These are phyloP conservation scores for Siphlonurus alternatus DNA, from an alignment of 2,888 invertebrate genomes.

Conservation along the genomic window DNA sequence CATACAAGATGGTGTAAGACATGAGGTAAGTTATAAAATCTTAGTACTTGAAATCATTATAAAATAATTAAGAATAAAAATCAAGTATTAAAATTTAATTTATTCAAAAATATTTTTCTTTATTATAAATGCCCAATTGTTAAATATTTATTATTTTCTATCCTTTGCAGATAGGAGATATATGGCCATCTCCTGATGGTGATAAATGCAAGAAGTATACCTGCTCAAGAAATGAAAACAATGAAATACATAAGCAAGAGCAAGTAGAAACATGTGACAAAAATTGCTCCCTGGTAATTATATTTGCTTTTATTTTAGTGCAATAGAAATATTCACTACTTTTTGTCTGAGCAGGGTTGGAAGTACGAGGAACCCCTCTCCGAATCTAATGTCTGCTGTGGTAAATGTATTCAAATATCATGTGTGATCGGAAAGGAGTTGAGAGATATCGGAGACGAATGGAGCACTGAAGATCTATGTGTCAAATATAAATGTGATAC, in stretches of 20 bases:
- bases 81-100: too few species aligned
- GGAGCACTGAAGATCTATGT: constrained; percentile 45
- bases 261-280: constrained; percentile 35
- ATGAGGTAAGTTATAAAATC: constrained; percentile 30
- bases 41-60: too few species aligned
- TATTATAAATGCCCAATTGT: too few species aligned
- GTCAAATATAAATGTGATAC: constrained; percentile 38
- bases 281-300: constrained; percentile 28
- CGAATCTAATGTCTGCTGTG: constrained; percentile 39
- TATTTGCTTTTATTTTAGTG: constrained; percentile 11
- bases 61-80: too few species aligned
- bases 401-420: constrained; percentile 40
- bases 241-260: constrained; percentile 34
- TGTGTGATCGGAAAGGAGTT: constrained; percentile 34
- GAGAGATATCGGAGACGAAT: constrained; percentile 33
- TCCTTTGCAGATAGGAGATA: constrained; percentile 33
- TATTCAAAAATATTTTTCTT: too few species aligned
- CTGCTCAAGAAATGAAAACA: constrained; percentile 30
- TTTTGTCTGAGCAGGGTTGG: too few species aligned
- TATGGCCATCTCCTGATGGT: constrained; percentile 34
- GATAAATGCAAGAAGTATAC: constrained; percentile 36
- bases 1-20: constrained; percentile 28
- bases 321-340: too few species aligned
- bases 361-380: constrained; percentile 30
- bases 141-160: too few species aligned